A percentile compares a stretch with the other conserved stretches of the same genome.
Conservation (phyloP, 2,888 invertebrate species). For the Eupeodes luniger region DNA sequence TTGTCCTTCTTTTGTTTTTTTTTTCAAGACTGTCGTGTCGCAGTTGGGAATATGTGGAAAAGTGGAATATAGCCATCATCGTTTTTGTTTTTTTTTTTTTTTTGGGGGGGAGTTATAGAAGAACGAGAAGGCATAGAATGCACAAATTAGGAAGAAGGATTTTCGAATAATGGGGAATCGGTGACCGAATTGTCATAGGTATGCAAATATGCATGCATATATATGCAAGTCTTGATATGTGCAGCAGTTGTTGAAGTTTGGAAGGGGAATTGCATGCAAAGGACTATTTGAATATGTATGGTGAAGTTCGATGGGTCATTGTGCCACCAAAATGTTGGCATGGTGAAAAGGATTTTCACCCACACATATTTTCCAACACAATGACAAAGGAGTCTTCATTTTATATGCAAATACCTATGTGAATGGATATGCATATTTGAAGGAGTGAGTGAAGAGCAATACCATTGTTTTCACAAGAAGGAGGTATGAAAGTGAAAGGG, state of each 20-base stretch:
- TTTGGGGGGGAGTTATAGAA: not conserved
- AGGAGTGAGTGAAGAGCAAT: not conserved
- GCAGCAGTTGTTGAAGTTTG: constrained; percentile 5
- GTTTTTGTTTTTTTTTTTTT: not conserved
- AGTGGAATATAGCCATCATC: not conserved
- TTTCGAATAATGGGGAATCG: not conserved
- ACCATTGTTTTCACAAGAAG: not conserved
- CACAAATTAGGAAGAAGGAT: constrained; percentile 46
- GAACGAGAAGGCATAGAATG: constrained; percentile 46
- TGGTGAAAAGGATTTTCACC: constrained; percentile 17
- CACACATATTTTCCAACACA: not conserved
- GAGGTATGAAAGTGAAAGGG: not conserved
- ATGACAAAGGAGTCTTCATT: not conserved
- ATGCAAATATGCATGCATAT: not conserved
- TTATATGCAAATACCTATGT: not conserved
- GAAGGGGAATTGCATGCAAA: not conserved
- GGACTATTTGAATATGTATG: not conserved
- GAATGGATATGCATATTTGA: not conserved
- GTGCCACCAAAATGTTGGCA: constrained; percentile 21
- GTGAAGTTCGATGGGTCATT: constrained; percentile 36
- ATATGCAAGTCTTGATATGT: constrained; percentile 16
- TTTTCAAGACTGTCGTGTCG: not conserved
- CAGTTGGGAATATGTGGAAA: not conserved
- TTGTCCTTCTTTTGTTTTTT: constrained; percentile 44
- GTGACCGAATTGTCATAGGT: constrained; percentile 43